A percentile compares a stretch with the other conserved stretches of the same genome.
Conservation (phyloP, 1,140 invertebrate genomes). For the Orchestia grillus region DNA sequence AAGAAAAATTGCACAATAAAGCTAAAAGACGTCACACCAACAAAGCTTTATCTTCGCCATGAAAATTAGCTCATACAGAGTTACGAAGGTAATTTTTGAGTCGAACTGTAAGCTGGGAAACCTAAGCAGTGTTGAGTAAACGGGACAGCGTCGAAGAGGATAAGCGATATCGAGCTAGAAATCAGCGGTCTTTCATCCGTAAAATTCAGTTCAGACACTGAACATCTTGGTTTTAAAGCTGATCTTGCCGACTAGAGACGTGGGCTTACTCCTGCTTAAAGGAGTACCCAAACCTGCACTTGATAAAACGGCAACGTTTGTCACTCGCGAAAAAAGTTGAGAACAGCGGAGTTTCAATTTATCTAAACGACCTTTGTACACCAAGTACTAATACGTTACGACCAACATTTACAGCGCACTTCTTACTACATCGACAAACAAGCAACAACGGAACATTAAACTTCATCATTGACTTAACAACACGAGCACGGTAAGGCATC, state of each 20-base stretch:
- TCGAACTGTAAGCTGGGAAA: not conserved
- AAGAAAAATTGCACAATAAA: not conserved
- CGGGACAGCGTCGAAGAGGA: too few species aligned
- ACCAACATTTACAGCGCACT: not conserved
- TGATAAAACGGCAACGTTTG: not conserved
- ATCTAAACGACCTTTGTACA: not conserved
- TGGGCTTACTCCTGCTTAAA: not conserved
- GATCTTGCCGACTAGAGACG: not conserved
- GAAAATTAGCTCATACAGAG: not conserved
- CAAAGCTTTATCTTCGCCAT: not conserved
- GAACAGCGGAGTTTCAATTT: not conserved
- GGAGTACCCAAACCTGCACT: not conserved
- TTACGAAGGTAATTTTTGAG: not conserved
- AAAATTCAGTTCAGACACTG: too few species aligned
- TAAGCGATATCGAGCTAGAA: too few species aligned
- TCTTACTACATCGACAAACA: not conserved
- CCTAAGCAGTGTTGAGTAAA: too few species aligned
- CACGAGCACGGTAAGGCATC: not conserved
- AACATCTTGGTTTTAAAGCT: not conserved
- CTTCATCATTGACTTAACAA: not conserved
- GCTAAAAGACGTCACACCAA: not conserved
- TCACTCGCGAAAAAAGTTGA: not conserved
- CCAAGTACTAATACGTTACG: not conserved
- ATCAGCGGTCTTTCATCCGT: too few species aligned
- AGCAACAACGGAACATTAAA: not conserved